phyloP scores from a whole-genome alignment of 2,888 invertebrate genomes.

The Steinernema scapterisci region DNA sequence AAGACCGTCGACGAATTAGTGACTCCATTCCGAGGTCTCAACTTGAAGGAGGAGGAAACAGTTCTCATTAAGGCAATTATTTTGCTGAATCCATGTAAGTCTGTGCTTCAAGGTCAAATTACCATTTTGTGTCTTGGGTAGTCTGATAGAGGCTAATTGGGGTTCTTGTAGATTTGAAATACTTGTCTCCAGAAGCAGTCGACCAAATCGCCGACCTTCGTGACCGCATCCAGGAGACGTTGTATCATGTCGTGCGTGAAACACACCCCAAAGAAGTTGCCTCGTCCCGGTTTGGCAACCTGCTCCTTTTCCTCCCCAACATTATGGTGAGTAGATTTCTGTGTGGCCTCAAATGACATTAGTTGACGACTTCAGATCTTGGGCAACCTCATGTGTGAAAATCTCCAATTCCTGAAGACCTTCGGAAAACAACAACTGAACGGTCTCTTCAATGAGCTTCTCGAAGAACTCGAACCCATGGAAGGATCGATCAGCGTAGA shows the following conservation, averaged over 20 bases:
- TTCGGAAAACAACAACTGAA: constrained; percentile 60
- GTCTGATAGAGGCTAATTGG: too few species aligned
- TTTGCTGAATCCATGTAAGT: constrained; percentile 62
- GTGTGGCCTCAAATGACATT: neutral
- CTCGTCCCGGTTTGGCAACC: constrained; percentile 64
- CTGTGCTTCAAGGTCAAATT: neutral
- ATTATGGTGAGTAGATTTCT: constrained; percentile 55
- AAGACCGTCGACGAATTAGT: constrained; percentile 63
- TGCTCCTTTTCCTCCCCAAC: constrained; percentile 62
- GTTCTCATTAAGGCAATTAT: constrained; percentile 64
- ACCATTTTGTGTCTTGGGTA: too few species aligned
- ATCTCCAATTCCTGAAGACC: constrained; percentile 61
- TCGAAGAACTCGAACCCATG: constrained; percentile 49
- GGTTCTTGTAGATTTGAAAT: constrained; percentile 61
- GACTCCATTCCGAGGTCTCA: constrained; percentile 59
- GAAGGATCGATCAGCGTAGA: constrained; percentile 18
- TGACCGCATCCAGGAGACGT: constrained; percentile 59
- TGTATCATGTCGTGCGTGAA: constrained; percentile 59
- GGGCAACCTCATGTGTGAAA: constrained; percentile 61
- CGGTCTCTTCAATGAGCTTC: constrained; percentile 57
- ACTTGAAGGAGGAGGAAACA: constrained; percentile 63
- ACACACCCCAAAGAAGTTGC: constrained; percentile 67
- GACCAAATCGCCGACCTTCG: constrained; percentile 64
- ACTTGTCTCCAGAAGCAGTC: constrained; percentile 56
- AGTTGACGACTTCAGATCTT: constrained; percentile 50